Conservation (phyloP, 2,113 vertebrate genomes). For the Lanius collurio region DNA sequence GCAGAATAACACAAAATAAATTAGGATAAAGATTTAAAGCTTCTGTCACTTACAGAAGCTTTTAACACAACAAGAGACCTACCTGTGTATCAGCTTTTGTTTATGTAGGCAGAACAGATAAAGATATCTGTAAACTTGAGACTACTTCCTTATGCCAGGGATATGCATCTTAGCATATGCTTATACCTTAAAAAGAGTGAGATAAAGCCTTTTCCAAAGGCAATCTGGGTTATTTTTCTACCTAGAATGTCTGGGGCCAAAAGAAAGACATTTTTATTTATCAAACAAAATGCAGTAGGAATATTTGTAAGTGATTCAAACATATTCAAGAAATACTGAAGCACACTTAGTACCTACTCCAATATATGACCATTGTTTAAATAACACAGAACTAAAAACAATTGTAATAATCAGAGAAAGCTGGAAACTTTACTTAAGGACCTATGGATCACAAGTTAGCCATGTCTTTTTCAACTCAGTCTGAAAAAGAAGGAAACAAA, state of each 20-base stretch:
- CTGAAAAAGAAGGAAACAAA: neutral
- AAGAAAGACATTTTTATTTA: neutral
- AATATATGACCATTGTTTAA: neutral
- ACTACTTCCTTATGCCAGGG: neutral
- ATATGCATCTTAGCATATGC: neutral
- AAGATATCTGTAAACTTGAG: neutral
- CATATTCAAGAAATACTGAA: neutral
- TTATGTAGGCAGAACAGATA: neutral
- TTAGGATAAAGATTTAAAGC: constrained; percentile 2
- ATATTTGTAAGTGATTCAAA: neutral
- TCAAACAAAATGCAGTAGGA: neutral
- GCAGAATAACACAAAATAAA: neutral
- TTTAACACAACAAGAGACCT: neutral
- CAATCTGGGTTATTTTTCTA: neutral
- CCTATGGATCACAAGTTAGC: neutral
- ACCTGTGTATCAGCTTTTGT: neutral
- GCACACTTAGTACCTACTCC: neutral
- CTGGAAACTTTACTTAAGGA: neutral
- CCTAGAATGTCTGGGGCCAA: neutral
- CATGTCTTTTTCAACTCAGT: neutral
- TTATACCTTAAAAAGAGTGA: neutral
- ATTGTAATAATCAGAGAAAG: neutral
- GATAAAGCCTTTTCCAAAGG: neutral
- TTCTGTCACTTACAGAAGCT: neutral
- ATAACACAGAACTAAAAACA: neutral